Conservation (phyloP, 2,797 vertebrate species). For the Simalia tracyae region DNA sequence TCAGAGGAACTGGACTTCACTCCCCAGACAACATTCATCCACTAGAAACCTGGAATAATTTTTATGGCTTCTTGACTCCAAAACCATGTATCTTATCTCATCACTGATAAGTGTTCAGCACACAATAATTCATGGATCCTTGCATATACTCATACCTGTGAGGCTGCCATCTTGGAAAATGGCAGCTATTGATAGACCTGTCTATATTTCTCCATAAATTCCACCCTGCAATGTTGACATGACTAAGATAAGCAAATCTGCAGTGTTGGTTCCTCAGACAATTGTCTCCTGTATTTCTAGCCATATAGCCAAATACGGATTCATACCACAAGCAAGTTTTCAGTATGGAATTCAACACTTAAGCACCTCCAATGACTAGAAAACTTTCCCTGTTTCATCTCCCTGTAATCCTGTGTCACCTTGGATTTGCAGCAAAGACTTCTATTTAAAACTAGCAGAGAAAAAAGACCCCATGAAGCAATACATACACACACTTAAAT, state of each 20-base stretch:
- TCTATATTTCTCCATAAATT: background rate
- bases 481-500: background rate
- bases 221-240: background rate
- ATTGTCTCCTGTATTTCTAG: background rate
- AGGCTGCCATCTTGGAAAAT: background rate
- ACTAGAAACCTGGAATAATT: background rate
- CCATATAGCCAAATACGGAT: background rate
- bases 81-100: background rate
- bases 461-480: background rate
- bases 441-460: background rate
- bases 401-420: background rate
- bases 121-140: background rate
- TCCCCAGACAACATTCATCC: background rate
- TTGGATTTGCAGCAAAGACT: background rate
- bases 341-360: background rate
- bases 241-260: background rate
- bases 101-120: background rate
- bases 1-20: background rate
- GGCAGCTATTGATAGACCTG: background rate
- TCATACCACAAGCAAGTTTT: background rate
- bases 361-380: background rate
- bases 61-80: background rate
- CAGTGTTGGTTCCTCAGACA: background rate
- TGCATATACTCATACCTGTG: background rate
- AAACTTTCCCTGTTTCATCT: background rate